phyloP scores from a whole-genome alignment of 2,797 vertebrate genomes.

The Myotis pilosus region DNA sequence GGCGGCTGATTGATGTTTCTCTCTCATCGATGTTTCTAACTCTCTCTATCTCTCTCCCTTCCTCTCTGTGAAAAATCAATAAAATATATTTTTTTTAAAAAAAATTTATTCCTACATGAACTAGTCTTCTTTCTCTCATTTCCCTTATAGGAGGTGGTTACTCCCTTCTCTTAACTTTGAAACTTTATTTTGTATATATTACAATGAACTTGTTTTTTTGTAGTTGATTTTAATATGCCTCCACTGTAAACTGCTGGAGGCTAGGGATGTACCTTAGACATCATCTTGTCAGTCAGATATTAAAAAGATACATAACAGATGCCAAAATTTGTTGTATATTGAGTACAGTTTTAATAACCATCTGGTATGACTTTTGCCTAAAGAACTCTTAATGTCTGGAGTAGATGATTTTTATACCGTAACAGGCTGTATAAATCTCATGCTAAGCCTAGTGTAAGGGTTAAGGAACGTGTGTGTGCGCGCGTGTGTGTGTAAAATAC shows the following conservation, averaged over 20 bases:
- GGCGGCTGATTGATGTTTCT: too few species aligned
- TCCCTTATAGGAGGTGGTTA: background rate
- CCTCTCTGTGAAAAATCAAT: too few species aligned
- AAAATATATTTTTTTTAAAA: too few species aligned
- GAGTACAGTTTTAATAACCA: background rate
- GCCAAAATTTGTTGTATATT: background rate
- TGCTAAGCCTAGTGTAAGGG: too few species aligned
- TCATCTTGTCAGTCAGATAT: background rate
- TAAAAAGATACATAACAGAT: background rate
- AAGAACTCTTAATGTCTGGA: background rate
- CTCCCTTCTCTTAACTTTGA: background rate
- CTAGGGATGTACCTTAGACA: background rate
- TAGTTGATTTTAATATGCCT: background rate
- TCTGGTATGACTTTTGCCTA: background rate
- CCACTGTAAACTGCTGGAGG: background rate
- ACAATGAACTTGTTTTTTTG: background rate
- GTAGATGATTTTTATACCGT: background rate
- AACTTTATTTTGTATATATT: background rate
- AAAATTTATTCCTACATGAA: background rate
- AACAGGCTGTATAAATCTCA: background rate
- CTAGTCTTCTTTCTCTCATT: too few species aligned
- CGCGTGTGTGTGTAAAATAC: background rate
- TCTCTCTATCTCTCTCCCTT: too few species aligned
- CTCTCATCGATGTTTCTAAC: too few species aligned
- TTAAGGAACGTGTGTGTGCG: background rate